Evolutionary conservation across 2,888 invertebrate species (phyloP).

Genomic region (Brenthis ino): DNA sequence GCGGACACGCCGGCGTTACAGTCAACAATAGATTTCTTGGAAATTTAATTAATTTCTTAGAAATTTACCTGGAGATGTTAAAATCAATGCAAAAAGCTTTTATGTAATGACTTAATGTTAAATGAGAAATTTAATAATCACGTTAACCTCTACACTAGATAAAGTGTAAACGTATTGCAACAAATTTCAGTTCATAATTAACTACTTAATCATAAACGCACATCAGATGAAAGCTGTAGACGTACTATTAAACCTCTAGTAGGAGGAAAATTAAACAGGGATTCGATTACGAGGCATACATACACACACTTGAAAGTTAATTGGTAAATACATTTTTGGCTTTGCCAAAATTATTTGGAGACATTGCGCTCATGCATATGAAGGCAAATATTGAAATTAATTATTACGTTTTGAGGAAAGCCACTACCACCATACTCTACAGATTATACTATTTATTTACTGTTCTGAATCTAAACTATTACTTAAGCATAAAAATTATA

Average conservation of each 20-base stretch:
- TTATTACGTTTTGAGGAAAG: constrained; percentile 3
- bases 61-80: too few relatives aligned
- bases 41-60: too few relatives aligned
- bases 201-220: constrained; percentile 42
- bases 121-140: not conserved
- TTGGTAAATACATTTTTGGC: constrained; percentile 26
- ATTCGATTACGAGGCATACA: constrained; percentile 30
- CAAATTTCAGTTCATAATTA: constrained; percentile 43
- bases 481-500: too few relatives aligned
- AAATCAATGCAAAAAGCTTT: too few relatives aligned
- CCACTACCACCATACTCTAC: not conserved
- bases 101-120: too few relatives aligned
- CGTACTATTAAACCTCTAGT: constrained; percentile 39
- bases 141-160: not conserved
- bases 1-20: too few relatives aligned
- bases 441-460: too few relatives aligned
- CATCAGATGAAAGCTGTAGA: constrained; percentile 34
- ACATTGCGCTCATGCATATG: not conserved
- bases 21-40: too few relatives aligned
- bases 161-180: constrained; percentile 26
- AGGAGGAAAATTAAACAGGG: constrained; percentile 37
- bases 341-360: constrained; percentile 17
- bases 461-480: too few relatives aligned
- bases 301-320: constrained; percentile 25
- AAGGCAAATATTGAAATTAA: constrained; percentile 6